Evolutionary conservation across 2,888 invertebrate species (phyloP).

Genomic region (Epicampocera succincta): DNA sequence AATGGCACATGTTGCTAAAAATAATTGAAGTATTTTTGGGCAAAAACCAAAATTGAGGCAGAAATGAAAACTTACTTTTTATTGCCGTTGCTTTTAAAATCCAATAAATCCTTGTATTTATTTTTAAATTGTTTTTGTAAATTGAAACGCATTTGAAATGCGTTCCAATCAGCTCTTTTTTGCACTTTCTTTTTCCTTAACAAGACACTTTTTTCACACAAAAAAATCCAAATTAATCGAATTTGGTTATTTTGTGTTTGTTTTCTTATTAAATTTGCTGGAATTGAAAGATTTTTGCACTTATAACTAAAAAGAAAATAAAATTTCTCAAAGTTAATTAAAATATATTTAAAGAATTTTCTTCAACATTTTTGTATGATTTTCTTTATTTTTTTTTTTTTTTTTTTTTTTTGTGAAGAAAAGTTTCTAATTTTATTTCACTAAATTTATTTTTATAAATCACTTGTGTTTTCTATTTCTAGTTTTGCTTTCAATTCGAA

Average conservation of each 20-base stretch:
- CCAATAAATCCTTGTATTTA: constrained; percentile 58
- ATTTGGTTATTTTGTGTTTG: constrained; percentile 5
- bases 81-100: constrained; percentile 47
- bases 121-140: constrained; percentile 60
- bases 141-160: constrained; percentile 67
- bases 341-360: background rate
- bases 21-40: background rate
- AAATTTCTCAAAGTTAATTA: background rate
- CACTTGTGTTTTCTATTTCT: constrained; percentile 1
- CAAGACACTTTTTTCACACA: constrained; percentile 15
- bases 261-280: background rate
- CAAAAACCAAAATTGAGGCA: background rate
- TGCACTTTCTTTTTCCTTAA: background rate
- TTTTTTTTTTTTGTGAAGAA: background rate
- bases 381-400: background rate
- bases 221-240: constrained; percentile 17
- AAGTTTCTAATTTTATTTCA: background rate
- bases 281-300: constrained; percentile 1
- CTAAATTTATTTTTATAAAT: background rate
- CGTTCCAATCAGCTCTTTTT: constrained; percentile 44
- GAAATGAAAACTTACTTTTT: constrained; percentile 52
- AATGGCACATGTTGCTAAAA: constrained; percentile 41
- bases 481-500: constrained; percentile 21
- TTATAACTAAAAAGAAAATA: constrained; percentile 12
- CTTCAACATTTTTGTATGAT: background rate